Conservation (phyloP, 2,113 vertebrate species). For the Saccopteryx bilineata region DNA sequence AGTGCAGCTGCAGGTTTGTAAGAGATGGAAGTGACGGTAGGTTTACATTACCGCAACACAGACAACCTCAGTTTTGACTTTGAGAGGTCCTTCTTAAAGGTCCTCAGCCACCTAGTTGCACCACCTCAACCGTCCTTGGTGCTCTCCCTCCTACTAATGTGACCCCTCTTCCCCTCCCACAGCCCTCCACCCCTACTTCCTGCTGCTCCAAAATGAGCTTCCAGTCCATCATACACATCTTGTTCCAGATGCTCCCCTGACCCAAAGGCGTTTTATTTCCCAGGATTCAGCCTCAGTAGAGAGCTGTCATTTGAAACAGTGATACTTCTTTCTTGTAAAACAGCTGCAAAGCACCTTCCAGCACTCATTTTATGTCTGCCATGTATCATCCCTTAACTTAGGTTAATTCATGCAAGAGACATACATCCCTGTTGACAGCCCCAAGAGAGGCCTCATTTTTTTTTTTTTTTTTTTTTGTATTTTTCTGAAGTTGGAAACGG, state of each 20-base stretch:
- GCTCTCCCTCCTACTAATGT: not conserved
- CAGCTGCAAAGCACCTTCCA: slow-evolving; percentile 65
- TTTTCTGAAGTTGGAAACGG: no score
- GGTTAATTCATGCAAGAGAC: not conserved
- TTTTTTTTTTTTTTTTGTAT: no score
- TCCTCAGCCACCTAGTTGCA: not conserved
- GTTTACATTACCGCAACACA: not conserved
- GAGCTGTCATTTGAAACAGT: not conserved
- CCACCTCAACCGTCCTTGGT: not conserved
- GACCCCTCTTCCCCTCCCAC: not conserved
- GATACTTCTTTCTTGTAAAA: slow-evolving; percentile 55
- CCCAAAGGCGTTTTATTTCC: not conserved
- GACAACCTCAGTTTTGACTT: not conserved
- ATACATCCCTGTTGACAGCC: slow-evolving; percentile 66
- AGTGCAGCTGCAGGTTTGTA: not conserved
- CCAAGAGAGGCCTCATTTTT: slow-evolving; percentile 76
- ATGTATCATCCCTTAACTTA: slow-evolving; percentile 61
- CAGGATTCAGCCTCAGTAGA: not conserved
- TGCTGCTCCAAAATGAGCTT: not conserved
- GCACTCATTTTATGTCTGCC: slow-evolving; percentile 72
- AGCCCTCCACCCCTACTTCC: not conserved
- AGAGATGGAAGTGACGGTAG: not conserved
- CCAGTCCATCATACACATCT: not conserved
- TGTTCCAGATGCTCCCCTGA: not conserved
- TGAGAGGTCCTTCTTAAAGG: not conserved